Evolutionary conservation across 2,888 invertebrate genomes (phyloP).

Genomic region (Cerastoderma edule): DNA sequence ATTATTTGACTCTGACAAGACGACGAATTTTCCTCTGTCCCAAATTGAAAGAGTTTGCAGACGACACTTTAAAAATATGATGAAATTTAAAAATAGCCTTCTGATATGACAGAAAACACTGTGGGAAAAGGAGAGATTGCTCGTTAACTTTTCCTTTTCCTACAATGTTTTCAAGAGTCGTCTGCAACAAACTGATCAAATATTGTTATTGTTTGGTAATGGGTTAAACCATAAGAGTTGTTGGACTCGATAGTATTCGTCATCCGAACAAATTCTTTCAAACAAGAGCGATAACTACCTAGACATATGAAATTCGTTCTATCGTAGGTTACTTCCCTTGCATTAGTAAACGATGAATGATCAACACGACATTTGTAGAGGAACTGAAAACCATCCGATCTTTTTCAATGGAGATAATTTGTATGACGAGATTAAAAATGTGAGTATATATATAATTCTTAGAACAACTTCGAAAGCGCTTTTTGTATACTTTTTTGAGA

Average conservation of each 20-base stretch:
- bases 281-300: background rate
- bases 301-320: background rate
- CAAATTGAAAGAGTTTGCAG: background rate
- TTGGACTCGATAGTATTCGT: background rate
- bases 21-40: background rate
- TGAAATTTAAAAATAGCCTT: background rate
- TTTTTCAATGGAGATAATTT: conserved; percentile 31
- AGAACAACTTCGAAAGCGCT: background rate
- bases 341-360: background rate
- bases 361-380: conserved; percentile 45
- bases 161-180: conserved; percentile 4
- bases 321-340: background rate
- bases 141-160: background rate
- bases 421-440: conserved; percentile 14
- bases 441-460: conserved; percentile 10
- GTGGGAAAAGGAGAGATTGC: conserved; percentile 7
- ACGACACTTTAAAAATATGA: background rate
- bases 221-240: background rate
- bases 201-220: background rate
- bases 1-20: background rate
- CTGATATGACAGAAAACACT: background rate
- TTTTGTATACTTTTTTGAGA: background rate
- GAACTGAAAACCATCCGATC: conserved; percentile 54
- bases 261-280: background rate
- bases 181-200: background rate